phyloP scores from a whole-genome alignment of 2,797 vertebrate species.

The Trachurus trachurus region DNA sequence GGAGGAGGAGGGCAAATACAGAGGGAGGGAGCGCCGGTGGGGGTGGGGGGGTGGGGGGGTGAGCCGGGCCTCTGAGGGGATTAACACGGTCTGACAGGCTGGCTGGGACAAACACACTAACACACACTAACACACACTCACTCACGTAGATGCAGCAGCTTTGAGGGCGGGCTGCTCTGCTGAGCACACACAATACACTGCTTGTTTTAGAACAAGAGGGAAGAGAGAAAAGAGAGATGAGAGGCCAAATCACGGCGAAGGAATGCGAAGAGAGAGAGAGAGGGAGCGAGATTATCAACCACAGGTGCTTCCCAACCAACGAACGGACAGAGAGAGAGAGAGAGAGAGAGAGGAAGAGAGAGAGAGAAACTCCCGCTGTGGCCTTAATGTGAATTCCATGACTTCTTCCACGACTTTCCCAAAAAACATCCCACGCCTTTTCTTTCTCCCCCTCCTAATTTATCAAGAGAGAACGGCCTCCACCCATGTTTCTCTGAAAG shows the following conservation, averaged over 20 bases:
- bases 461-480: constrained; percentile 12
- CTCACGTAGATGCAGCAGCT: constrained; percentile 8
- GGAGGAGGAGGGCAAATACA: constrained; percentile 4
- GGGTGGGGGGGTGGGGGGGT: constrained; percentile 43
- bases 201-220: constrained; percentile 81
- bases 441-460: not conserved
- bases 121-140: constrained; percentile 30
- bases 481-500: constrained; percentile 4
- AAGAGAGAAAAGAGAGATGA: constrained; percentile 74
- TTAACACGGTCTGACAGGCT: constrained; percentile 81
- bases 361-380: constrained; percentile 41
- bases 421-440: not conserved
- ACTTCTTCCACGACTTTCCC: constrained; percentile 32
- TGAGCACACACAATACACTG: constrained; percentile 81
- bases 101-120: constrained; percentile 70
- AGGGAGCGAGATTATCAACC: constrained; percentile 48
- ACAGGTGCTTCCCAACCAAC: constrained; percentile 66
- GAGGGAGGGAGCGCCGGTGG: constrained; percentile 29
- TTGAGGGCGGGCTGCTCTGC: constrained; percentile 77
- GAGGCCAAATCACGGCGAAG: constrained; percentile 72
- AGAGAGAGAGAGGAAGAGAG: no score
- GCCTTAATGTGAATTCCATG: constrained; percentile 41
- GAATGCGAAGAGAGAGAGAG: constrained; percentile 57
- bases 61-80: constrained; percentile 72
- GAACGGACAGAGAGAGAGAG: not conserved